Base-by-base conservation (phyloP, 2,113 vertebrate species). In the Plectropomus leopardus region DNA sequence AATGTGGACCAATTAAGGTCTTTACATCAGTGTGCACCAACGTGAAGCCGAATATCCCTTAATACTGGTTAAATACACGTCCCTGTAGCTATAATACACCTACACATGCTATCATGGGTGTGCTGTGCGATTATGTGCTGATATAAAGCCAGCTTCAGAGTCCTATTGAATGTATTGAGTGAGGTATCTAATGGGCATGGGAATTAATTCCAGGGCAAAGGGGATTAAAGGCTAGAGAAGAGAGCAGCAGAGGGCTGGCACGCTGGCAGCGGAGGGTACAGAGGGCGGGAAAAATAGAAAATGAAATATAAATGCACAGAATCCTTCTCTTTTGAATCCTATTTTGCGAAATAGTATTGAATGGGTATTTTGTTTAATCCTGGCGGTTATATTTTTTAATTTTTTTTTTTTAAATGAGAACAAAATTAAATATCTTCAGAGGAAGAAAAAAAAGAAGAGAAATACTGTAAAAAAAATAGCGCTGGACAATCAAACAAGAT, bases 121-220 rank as follows among this genome's bases (percentile, higher is more conserved):
- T 80, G 76, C 79, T 71, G 80, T 76, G 79, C 84, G 88, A 92
- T 91, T 92, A 91, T 83, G 88, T 60, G 82, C 85, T 75, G 88
- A 90, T 92, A 91, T 82, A 90, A 88, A 92, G 88, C 85, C 80
- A 72, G 76, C 84, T 86, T 50, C 81, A 78, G 63, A 91, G 87
- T 64, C 81, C 83, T 68, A 86, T 61, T 92, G 85, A 89, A 89
- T 84, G 82, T 70, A 84, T 61, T 87, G 86, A 91, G 88, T 69
- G 84, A 90, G 90, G 81, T 82, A 82, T 90, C 86, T 92, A 92
- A 93, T 93, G 92, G 92, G 90, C 92, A 93, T 87, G 82, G 89
- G 90, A 92, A 89, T 88, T 93, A 88, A 92, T 92, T 90, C 86
- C 90, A 90, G 90, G 89, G 90, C 90, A 87, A 90, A 92, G 88